Evolutionary conservation across 2,113 vertebrate genomes (phyloP).

Genomic region (Rhagologus leucostigma): DNA sequence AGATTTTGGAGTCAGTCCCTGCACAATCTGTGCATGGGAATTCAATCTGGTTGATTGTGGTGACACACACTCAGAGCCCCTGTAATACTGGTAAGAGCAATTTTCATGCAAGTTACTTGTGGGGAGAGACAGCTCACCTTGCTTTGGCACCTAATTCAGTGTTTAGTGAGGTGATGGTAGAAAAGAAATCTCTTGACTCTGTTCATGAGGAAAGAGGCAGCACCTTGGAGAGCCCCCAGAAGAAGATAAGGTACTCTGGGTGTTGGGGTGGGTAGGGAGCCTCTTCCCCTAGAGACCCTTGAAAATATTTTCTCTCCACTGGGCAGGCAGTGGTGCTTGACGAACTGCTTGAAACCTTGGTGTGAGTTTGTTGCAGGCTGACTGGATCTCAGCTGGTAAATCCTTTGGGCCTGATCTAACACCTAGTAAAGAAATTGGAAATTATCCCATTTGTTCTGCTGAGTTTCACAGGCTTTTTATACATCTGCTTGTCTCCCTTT

Average conservation of each 20-base stretch:
- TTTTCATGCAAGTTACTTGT: neutral
- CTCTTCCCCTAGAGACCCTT: neutral
- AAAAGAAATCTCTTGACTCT: neutral
- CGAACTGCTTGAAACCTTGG: neutral
- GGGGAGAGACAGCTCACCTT: neutral
- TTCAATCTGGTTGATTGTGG: neutral
- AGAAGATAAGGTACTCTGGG: neutral
- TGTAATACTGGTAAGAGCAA: neutral
- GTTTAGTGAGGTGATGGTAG: neutral
- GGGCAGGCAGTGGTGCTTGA: accelerated
- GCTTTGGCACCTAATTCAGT: neutral
- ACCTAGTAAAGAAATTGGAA: constrained; percentile 28
- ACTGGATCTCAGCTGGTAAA: neutral
- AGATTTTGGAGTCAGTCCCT: neutral
- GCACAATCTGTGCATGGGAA: neutral
- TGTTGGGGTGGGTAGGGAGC: neutral
- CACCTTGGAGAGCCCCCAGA: neutral
- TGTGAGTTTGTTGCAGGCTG: neutral
- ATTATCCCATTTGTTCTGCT: neutral
- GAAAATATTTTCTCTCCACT: neutral
- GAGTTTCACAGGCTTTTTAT: neutral
- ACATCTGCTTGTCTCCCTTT: neutral
- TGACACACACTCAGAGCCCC: neutral
- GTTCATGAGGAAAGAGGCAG: neutral
- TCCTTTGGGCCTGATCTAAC: constrained; percentile 18